phyloP scores from a whole-genome alignment of 1,140 invertebrate species.

The Bicyclus anynana region DNA sequence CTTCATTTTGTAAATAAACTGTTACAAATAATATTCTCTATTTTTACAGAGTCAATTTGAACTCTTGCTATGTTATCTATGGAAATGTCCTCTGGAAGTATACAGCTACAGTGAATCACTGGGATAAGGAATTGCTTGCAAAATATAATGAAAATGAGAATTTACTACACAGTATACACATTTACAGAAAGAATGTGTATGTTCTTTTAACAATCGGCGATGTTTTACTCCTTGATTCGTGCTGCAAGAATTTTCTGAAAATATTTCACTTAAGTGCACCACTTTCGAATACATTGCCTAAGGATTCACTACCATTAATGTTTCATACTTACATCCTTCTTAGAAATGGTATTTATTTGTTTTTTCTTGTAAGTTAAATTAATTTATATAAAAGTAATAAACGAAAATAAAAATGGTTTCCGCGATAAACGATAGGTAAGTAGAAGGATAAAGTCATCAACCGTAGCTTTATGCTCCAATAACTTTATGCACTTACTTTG shows the following conservation, averaged over 20 bases:
- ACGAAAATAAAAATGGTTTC: no score
- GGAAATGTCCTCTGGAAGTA: slow-evolving; percentile 17
- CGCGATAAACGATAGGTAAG: no score
- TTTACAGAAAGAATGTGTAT: slow-evolving; percentile 24
- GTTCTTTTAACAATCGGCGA: slow-evolving; percentile 22
- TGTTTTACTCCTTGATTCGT: slow-evolving; percentile 7
- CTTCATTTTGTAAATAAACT: no score
- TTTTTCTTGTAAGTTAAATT: no score
- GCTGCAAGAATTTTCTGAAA: slow-evolving; percentile 13
- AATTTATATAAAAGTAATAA: no score
- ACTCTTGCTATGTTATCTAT: slow-evolving; percentile 27
- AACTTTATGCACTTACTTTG: no score
- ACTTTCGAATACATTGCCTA: slow-evolving; percentile 5
- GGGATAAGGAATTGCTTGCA: slow-evolving; percentile 6
- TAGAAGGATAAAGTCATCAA: no score
- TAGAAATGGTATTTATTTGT: slow-evolving; percentile 26
- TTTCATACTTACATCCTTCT: slow-evolving; percentile 25
- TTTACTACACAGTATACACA: slow-evolving; percentile 13
- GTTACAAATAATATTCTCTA: no score
- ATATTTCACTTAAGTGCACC: slow-evolving; percentile 11
- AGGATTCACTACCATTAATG: slow-evolving; percentile 10
- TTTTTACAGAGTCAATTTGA: slow-evolving; percentile 24
- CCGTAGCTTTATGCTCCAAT: no score
- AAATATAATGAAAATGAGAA: slow-evolving; percentile 14
- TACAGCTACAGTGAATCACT: slow-evolving; percentile 6